Evolutionary conservation across 1,140 invertebrate genomes (phyloP).

Genomic region (Bombus sylvicola): DNA sequence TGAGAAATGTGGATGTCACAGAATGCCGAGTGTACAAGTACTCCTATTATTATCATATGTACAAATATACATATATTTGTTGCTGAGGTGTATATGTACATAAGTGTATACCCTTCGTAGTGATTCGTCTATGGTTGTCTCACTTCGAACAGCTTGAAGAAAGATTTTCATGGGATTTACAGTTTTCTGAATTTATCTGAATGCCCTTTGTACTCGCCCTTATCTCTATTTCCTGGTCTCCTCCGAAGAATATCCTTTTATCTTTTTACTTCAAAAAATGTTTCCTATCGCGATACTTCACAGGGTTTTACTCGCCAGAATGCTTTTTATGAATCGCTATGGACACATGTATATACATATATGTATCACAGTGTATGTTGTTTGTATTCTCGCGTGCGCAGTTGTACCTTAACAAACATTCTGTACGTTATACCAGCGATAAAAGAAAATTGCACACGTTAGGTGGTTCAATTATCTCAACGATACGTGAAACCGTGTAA

Average conservation of each 20-base stretch:
- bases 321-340: not conserved
- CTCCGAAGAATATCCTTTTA: constrained; percentile 48
- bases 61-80: not conserved
- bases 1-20: not conserved
- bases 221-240: constrained; percentile 39
- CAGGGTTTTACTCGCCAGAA: not conserved
- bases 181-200: constrained; percentile 57
- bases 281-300: constrained; percentile 25
- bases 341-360: too few species aligned
- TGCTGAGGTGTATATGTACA: not conserved
- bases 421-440: not conserved
- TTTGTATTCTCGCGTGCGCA: not conserved
- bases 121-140: constrained; percentile 8
- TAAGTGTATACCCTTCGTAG: not conserved
- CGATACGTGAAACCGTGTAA: not conserved
- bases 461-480: not conserved
- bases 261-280: constrained; percentile 43
- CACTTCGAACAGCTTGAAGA: constrained; percentile 4
- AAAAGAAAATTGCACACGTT: not conserved
- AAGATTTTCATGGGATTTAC: constrained; percentile 58
- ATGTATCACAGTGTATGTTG: too few species aligned
- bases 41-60: not conserved
- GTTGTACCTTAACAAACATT: not conserved
- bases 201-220: constrained; percentile 1
- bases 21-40: not conserved